These are phyloP conservation scores for Leptosomus discolor DNA, from an alignment of 2,113 vertebrate species.

Conservation along the genomic window DNA sequence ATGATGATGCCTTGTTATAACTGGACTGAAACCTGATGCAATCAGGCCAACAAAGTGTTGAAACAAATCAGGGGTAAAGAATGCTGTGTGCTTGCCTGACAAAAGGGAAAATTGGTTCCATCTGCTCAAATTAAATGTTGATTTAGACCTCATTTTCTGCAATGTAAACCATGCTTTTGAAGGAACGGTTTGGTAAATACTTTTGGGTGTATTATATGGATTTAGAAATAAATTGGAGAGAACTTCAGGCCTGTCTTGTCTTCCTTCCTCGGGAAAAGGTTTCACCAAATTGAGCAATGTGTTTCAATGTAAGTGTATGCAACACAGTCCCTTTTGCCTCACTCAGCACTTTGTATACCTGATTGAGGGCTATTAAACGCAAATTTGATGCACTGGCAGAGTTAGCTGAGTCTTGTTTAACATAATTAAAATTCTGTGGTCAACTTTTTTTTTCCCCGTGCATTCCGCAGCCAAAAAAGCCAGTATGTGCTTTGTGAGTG, in stretches of 20 bases:
- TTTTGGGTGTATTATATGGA: background rate
- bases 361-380: conserved; percentile 51
- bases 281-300: background rate
- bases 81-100: background rate
- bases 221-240: conserved; percentile 5
- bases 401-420: conserved; percentile 53
- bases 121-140: conserved; percentile 55
- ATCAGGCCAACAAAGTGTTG: conserved; percentile 10
- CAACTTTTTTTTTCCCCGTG: background rate
- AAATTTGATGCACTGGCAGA: conserved; percentile 32
- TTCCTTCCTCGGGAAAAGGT: background rate
- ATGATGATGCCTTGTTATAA: background rate
- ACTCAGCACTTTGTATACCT: conserved; percentile 38
- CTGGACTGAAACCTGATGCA: conserved; percentile 7
- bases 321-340: background rate
- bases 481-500: conserved; percentile 32
- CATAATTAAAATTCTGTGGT: conserved; percentile 68
- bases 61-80: conserved; percentile 15
- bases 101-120: conserved; percentile 64
- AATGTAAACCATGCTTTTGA: conserved; percentile 29
- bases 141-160: conserved; percentile 62
- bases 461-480: conserved; percentile 48
- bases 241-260: background rate
- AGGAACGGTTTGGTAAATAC: conserved; percentile 13
- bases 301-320: background rate